These are phyloP conservation scores for Synchiropus splendidus DNA, from an alignment of 2,113 vertebrate genomes.

Conservation along the genomic window DNA sequence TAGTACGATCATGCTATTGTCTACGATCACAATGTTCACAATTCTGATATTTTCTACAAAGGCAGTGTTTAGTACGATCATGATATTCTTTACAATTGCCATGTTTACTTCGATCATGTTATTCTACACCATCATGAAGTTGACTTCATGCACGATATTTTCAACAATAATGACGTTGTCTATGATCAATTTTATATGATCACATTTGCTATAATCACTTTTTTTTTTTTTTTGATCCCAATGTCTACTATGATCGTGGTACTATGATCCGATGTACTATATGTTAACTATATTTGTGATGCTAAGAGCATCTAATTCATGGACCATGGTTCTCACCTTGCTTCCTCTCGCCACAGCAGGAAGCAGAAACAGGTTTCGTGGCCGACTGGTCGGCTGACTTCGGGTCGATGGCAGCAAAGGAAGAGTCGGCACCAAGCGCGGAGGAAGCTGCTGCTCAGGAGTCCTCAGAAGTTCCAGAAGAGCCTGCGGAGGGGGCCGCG, in stretches of 20 bases:
- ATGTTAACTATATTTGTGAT: no score
- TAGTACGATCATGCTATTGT: no score
- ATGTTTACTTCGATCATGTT: no score
- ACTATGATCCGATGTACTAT: no score
- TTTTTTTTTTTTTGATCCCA: neutral
- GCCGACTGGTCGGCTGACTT: constrained; percentile 75
- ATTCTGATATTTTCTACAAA: no score
- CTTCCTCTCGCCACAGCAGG: constrained; percentile 66
- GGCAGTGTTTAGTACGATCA: no score
- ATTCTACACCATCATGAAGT: no score
- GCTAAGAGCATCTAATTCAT: neutral
- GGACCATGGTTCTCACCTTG: constrained; percentile 39
- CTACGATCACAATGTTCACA: no score
- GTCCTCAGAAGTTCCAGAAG: constrained; percentile 16
- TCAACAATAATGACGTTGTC: neutral
- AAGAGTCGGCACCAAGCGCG: constrained; percentile 23
- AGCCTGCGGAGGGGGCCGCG: constrained; percentile 34
- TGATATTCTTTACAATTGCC: no score
- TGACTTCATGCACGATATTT: no score
- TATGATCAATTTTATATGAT: neutral
- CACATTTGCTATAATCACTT: neutral
- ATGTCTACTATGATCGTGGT: no score
- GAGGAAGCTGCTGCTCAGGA: constrained; percentile 13
- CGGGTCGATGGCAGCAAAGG: constrained; percentile 63
- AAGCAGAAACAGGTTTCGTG: constrained; percentile 55